A percentile compares a stretch with the other conserved stretches of the same genome.
phyloP scores from a whole-genome alignment of 2,888 invertebrate species.

The Eilema caniola region DNA sequence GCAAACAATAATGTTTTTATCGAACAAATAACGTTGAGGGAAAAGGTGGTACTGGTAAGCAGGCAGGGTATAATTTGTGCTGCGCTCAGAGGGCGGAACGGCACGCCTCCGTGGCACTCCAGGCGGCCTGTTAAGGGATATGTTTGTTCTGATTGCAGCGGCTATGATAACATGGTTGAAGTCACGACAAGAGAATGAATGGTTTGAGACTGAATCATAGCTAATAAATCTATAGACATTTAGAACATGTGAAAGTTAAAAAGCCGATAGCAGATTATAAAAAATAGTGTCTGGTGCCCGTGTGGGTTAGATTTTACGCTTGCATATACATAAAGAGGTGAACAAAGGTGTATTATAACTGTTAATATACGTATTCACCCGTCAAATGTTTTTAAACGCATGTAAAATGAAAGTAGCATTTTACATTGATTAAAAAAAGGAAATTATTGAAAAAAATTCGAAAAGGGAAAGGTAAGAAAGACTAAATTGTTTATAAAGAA shows the following conservation, averaged over 20 bases:
- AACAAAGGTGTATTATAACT: background rate
- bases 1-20: constrained; percentile 23
- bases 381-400: too few relatives aligned
- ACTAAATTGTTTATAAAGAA: too few relatives aligned
- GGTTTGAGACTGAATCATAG: constrained; percentile 1
- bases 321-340: background rate
- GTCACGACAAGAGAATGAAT: constrained; percentile 30
- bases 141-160: constrained; percentile 32
- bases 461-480: background rate
- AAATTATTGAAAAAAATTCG: background rate
- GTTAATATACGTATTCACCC: too few relatives aligned
- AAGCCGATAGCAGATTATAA: background rate
- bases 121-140: constrained; percentile 70
- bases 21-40: constrained; percentile 24
- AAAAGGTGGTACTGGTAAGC: constrained; percentile 31
- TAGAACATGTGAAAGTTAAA: constrained; percentile 6
- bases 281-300: background rate
- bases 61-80: constrained; percentile 69
- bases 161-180: constrained; percentile 19
- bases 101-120: constrained; percentile 66
- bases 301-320: too few relatives aligned
- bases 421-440: background rate
- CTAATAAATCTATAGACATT: background rate
- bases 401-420: too few relatives aligned
- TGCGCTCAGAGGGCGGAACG: constrained; percentile 70